Base-by-base conservation (phyloP, 2,888 invertebrate species). In the Orthonevra nobilis region DNA sequence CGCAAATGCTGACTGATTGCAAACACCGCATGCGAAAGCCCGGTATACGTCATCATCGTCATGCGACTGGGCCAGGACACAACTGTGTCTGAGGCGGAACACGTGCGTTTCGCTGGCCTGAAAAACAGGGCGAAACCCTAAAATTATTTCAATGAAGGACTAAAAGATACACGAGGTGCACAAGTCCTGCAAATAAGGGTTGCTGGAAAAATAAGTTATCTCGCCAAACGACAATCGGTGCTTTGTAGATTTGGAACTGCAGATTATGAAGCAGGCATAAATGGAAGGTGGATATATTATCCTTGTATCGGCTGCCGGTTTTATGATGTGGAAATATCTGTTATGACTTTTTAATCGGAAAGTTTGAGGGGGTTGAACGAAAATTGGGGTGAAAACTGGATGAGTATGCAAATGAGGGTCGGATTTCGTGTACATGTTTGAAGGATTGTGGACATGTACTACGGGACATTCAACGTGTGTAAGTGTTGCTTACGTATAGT, bases 301-400 rank as follows among this genome's bases (percentile, higher is more conserved):
- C n/a, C n/a, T n/a, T n/a, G n/a, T 63, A 63, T 70, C 44, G 77
- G 36, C 52, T 60, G 44, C 64, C 19, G 48, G 79, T 73, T 79
- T 79, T 73, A 79, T 79, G 66, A 79, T 73, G 66, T 79, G 79
- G 66, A 79, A 79, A 79, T 79, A 61, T 79, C 61, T 73, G 61
- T 68, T 79, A 66, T 73, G 79, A 79, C 79, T 73, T 79, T 73
- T 79, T 79, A 79, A 73, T 73, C 79, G 73, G 61, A 44, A 54
- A 30, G 23, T 38, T 26, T 19, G 32, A 46, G 23, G 34, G 32
- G 44, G 54, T 28, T 32, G 30, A 34, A 26, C 9, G n/a, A 3
- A 14, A 36, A 28, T 54, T 34, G 38, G 46, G 60, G 69, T 12
- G 32, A 36, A 56, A 34, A 40, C 69, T 28, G 68, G 56, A 44